A percentile compares a stretch with the other conserved stretches of the same genome.
These are phyloP conservation scores for Pristionchus maxplancki DNA, from an alignment of 2,888 invertebrate genomes.

Conservation along the genomic window DNA sequence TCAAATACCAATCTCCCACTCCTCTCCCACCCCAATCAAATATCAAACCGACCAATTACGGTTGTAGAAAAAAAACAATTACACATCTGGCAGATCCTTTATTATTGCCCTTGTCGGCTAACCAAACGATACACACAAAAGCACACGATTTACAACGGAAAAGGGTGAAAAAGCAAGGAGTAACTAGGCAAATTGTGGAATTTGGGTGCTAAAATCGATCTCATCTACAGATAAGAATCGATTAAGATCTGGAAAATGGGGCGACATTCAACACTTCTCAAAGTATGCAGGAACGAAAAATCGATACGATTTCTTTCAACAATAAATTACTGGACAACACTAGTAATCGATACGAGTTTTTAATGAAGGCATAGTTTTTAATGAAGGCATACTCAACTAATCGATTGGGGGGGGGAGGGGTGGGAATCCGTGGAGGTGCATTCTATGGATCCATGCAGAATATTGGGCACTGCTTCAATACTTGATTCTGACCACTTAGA, in stretches of 20 bases:
- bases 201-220: not conserved
- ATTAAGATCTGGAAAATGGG: not conserved
- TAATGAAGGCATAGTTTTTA: too few relatives aligned
- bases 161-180: not conserved
- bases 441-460: not conserved
- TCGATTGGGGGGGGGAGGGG: not conserved
- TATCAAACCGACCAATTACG: conserved; percentile 7
- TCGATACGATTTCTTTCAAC: conserved; percentile 13
- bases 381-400: not conserved
- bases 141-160: not conserved
- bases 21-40: not conserved
- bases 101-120: not conserved
- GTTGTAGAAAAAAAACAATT: not conserved
- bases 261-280: not conserved
- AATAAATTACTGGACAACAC: conserved; percentile 23
- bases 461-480: not conserved
- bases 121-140: not conserved
- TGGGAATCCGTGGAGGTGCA: not conserved
- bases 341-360: conserved; percentile 5
- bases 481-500: not conserved
- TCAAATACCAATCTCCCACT: not conserved
- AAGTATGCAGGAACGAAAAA: not conserved
- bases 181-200: not conserved
- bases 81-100: not conserved
- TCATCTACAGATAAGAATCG: not conserved